Evolutionary conservation across 2,797 vertebrate species (phyloP).

Genomic region (Chiloscyllium punctatum): DNA sequence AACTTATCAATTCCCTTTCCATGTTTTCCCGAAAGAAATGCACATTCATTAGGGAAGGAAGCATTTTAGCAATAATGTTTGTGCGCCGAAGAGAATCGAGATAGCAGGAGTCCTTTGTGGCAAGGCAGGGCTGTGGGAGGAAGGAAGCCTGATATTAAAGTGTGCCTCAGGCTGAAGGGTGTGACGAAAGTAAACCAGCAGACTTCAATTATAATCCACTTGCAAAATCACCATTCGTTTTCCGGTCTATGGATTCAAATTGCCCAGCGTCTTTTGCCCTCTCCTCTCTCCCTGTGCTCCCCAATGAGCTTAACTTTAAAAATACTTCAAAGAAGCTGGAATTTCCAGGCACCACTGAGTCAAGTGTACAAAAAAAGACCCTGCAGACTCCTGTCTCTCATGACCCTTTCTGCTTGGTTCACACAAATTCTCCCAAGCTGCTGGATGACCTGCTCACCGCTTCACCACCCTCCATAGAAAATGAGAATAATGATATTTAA

Average conservation of each 20-base stretch:
- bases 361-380: neutral
- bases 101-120: slow-evolving; percentile 6
- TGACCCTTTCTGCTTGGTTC: too few relatives aligned
- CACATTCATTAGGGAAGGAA: slow-evolving; percentile 30
- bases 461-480: neutral
- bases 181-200: neutral
- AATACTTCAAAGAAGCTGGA: neutral
- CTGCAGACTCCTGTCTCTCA: neutral
- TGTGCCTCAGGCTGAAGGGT: slow-evolving; percentile 6
- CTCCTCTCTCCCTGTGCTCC: neutral
- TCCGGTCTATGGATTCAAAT: neutral
- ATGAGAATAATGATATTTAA: neutral
- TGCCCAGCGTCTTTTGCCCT: neutral
- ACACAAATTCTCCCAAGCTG: neutral
- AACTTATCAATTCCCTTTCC: slow-evolving; percentile 1
- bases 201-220: neutral
- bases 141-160: slow-evolving; percentile 31
- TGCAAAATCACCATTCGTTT: neutral
- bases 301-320: neutral
- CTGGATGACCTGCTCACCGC: too few relatives aligned
- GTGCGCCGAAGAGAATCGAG: neutral
- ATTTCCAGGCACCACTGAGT: neutral
- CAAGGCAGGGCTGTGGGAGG: slow-evolving; percentile 1
- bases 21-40: slow-evolving; percentile 19
- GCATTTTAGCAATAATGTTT: slow-evolving; percentile 27